A percentile compares a stretch with the other conserved stretches of the same genome.
Conservation (phyloP, 2,888 invertebrate species). For the Caenorhabditis drosophilae region DNA sequence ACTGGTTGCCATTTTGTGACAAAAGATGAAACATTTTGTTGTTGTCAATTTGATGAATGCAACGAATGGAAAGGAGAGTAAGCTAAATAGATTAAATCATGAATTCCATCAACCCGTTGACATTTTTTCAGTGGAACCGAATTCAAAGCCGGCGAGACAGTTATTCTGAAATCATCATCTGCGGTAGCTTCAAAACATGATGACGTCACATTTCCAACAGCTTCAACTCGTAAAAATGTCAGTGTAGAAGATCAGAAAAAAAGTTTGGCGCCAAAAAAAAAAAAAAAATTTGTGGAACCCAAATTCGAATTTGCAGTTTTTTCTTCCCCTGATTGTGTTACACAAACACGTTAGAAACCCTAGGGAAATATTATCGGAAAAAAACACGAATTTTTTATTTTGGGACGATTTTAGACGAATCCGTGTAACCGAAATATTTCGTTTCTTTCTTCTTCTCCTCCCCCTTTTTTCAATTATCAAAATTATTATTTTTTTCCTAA, state of each 20-base stretch:
- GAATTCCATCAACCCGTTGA: neutral
- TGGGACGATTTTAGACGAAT: too few species aligned
- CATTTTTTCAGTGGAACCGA: conserved; percentile 38
- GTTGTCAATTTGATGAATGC: conserved; percentile 50
- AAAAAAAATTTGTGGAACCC: too few species aligned
- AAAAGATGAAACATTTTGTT: conserved; percentile 40
- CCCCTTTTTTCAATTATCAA: too few species aligned
- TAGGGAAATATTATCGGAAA: too few species aligned
- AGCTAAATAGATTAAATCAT: conserved; percentile 6
- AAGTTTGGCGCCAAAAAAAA: too few species aligned
- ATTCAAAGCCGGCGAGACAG: conserved; percentile 42
- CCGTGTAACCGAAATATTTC: too few species aligned
- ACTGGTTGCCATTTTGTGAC: conserved; percentile 47
- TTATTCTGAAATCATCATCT: neutral
- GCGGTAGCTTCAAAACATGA: conserved; percentile 5
- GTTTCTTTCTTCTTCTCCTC: too few species aligned
- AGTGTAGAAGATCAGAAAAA: conserved; percentile 4
- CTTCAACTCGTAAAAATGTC: conserved; percentile 28
- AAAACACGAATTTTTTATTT: too few species aligned
- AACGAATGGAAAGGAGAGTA: conserved; percentile 53
- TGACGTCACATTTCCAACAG: conserved; percentile 26
- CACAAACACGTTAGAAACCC: too few species aligned
- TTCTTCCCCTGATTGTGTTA: too few species aligned
- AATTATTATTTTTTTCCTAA: too few species aligned
- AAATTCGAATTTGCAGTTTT: too few species aligned